These are phyloP conservation scores for Beris chalybata DNA, from an alignment of 2,888 invertebrate species.

Conservation along the genomic window DNA sequence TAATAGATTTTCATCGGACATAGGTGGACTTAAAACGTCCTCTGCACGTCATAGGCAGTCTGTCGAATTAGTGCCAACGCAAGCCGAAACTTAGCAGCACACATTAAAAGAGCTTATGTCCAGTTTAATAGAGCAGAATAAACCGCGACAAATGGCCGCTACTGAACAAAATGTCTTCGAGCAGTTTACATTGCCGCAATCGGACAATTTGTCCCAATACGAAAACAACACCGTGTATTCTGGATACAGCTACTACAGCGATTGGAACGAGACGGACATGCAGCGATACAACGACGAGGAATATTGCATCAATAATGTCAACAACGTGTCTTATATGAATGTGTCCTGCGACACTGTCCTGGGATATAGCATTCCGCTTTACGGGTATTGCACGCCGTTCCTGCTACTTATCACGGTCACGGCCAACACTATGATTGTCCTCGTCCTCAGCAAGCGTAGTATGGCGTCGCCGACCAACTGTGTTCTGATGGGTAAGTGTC, in stretches of 20 bases:
- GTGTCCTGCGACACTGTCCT: constrained; percentile 54
- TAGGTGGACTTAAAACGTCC: no score
- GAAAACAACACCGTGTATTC: neutral
- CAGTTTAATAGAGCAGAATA: neutral
- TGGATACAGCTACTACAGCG: constrained; percentile 17
- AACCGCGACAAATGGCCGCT: constrained; percentile 24
- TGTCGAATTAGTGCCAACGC: no score
- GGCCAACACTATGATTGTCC: constrained; percentile 87
- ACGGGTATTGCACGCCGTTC: constrained; percentile 67
- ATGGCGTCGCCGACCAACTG: constrained; percentile 90
- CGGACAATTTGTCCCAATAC: constrained; percentile 28
- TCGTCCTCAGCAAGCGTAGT: constrained; percentile 85
- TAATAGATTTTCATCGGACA: no score
- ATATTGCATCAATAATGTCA: constrained; percentile 45
- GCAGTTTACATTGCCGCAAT: constrained; percentile 24
- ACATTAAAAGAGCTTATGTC: no score
- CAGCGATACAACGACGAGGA: constrained; percentile 36
- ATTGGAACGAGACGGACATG: constrained; percentile 32
- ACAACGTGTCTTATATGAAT: constrained; percentile 52
- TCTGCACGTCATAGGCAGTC: no score
- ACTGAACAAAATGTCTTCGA: constrained; percentile 27
- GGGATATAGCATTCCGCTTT: constrained; percentile 52
- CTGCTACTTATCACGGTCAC: constrained; percentile 85
- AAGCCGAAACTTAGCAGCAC: no score
- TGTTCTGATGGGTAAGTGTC: constrained; percentile 72